These are phyloP conservation scores for Lagria hirta DNA, from an alignment of 2,888 invertebrate species.

Conservation along the genomic window DNA sequence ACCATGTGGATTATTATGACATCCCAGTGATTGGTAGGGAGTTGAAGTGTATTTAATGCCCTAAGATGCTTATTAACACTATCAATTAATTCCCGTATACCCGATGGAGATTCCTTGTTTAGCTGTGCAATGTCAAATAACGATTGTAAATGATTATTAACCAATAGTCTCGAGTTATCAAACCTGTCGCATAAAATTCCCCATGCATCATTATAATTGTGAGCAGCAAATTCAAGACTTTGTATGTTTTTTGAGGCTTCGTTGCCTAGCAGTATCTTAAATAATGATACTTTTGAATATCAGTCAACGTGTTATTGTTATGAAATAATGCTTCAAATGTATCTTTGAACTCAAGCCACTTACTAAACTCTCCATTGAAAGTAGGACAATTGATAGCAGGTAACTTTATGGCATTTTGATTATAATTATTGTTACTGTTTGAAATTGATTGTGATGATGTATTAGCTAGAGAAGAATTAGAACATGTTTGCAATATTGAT, in stretches of 20 bases:
- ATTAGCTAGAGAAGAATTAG: too few species aligned
- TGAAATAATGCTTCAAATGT: constrained; percentile 26
- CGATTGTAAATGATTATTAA: constrained; percentile 11
- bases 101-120: constrained; percentile 4
- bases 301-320: constrained; percentile 17
- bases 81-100: constrained; percentile 3
- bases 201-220: constrained; percentile 26
- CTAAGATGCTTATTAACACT: constrained; percentile 7
- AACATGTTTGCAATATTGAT: too few species aligned
- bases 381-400: too few species aligned
- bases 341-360: constrained; percentile 17
- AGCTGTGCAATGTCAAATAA: constrained; percentile 4
- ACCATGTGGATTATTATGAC: constrained; percentile 2
- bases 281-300: constrained; percentile 25
- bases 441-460: too few species aligned
- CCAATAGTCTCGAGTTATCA: constrained; percentile 21
- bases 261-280: constrained; percentile 17
- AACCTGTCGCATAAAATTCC: constrained; percentile 24
- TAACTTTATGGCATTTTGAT: too few species aligned
- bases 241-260: constrained; percentile 21
- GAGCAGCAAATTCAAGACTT: constrained; percentile 25
- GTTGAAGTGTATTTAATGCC: constrained; percentile 5
- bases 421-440: too few species aligned
- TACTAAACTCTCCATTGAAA: too few species aligned
- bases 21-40: constrained; percentile 6